Base-by-base conservation (phyloP, 2,797 vertebrate genomes). In the Malurus splendens region DNA sequence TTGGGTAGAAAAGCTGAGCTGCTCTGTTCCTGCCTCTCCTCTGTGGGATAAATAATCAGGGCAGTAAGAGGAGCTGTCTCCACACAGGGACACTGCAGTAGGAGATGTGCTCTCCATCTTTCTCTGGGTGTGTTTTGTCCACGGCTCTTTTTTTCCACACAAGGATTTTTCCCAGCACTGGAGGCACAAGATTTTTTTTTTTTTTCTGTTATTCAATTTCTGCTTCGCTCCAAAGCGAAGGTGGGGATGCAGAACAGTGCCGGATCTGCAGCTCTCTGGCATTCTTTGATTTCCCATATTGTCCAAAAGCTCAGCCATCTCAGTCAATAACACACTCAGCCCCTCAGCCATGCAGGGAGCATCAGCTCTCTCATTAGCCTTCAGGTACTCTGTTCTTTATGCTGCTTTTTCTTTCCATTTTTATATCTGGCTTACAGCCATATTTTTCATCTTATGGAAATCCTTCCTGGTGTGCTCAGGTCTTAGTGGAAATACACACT, bases 201-300 rank as follows among this genome's bases (percentile, higher is more conserved):
- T 54, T 68, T 47, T 14, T 41, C 9, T 86, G 5, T 64, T 87
- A 90, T 86, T 81, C 79, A 56, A 38, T 90, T 67, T 86, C 52
- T 86, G 47, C 30, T 65, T 89, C 32, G 4, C 51, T 39, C 23
- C 18, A n/a, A n/a, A n/a, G n/a, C n/a, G n/a, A n/a, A 32, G 20
- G 39, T 73, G 33, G 13, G 36, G 36, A 74, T 55, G 45, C 75
- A 83, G 73, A 73, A 60, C 68, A 65, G 45, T 48, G 71, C 65
- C 60, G 45, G 38, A 17, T 55, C 80, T 67, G 42, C 83, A 87
- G 72, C 82, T 94, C 57, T 73, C 75, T 60, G 65, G 39, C 47
- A 77, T 82, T 75, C 84, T 95, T 96, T 95, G 67, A 91, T 96
- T 95, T 94, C 82, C 71, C 12, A 25, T 66, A 77, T 93, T 95